phyloP scores from a whole-genome alignment of 2,797 vertebrate species.

The Remorina albescens region DNA sequence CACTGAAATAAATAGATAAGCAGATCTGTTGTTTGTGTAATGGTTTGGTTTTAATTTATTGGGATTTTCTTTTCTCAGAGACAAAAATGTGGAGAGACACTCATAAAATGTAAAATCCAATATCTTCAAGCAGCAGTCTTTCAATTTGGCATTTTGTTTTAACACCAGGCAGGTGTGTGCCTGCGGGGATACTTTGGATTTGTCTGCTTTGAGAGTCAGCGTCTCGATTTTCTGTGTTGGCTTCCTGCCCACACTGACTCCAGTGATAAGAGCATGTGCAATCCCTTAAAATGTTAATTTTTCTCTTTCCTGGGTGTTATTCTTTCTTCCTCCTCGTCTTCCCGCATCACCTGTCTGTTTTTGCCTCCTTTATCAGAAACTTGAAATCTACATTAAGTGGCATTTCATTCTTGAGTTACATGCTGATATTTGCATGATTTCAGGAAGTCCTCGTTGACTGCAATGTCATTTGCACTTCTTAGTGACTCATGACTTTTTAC shows the following conservation, averaged over 20 bases:
- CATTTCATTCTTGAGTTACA: background rate
- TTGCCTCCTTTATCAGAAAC: constrained; percentile 10
- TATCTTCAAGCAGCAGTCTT: constrained; percentile 22
- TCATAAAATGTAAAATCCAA: constrained; percentile 17
- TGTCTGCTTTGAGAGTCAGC: constrained; percentile 47
- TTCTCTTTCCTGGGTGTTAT: constrained; percentile 4
- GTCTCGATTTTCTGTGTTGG: constrained; percentile 16
- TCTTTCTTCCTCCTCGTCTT: background rate
- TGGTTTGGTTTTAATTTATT: too few relatives aligned
- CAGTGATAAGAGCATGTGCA: constrained; percentile 41
- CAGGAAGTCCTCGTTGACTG: too few relatives aligned
- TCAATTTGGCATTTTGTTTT: constrained; percentile 34
- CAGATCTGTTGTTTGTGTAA: background rate
- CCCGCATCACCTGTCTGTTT: too few relatives aligned
- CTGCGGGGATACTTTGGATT: constrained; percentile 25
- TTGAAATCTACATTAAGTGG: background rate
- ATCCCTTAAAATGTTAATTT: constrained; percentile 16
- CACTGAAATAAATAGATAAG: background rate
- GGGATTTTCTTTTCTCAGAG: background rate
- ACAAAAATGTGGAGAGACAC: background rate
- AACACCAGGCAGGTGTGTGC: constrained; percentile 17
- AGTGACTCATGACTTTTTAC: too few relatives aligned
- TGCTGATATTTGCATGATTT: constrained; percentile 2
- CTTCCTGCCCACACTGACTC: constrained; percentile 35
- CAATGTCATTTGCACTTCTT: too few relatives aligned